Base-by-base conservation (phyloP, 2,888 invertebrate genomes). In the Rotaria sp. region DNA sequence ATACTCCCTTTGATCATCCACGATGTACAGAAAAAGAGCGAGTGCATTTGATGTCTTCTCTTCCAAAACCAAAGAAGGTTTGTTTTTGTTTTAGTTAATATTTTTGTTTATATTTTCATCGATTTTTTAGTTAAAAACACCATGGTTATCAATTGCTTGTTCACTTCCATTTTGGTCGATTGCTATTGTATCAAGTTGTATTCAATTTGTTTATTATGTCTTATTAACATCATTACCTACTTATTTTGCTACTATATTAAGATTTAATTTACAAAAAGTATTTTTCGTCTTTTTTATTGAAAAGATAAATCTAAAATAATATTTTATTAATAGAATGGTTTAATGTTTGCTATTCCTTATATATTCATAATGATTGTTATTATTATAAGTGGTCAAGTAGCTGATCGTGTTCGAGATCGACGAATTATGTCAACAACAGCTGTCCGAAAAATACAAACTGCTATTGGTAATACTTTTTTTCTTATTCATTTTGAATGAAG, bases 301-400 rank as follows among this genome's bases (percentile, higher is more conserved):
- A 24, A 45, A 10, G 1, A 26, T 13, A 26, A 13, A n/a, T 3
- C 2, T 5, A 80, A 13, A 2, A n/a, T 26, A 13, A 13, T 80
- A 26, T 21, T 41, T 84, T 45, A 11, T 38, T 41, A n/a, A 24
- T 57, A 86, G 86, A 86, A 86, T 85, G 86, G 86, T n/a, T 26
- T 85, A 15, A 48, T 86, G 21, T 86, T 85, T 52, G 85, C 86
- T 30, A 85, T 86, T 48, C 86, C 86, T 30, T 86, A 57, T 85
- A 2, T 86, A 30, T 74, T 59, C 15, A 50, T 67, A 18, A 85
- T 75, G 80, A 80, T 86, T 30, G 45, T 86, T 50, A 59, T 80
- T 41, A 18, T 86, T 38, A 24, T 30, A 2, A 74, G 85, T 75
- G 85, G 86, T n/a, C 75, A 75, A 75, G 8, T 52, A 8, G 86